phyloP scores from a whole-genome alignment of 2,888 invertebrate genomes.

The Hipparchia semele region DNA sequence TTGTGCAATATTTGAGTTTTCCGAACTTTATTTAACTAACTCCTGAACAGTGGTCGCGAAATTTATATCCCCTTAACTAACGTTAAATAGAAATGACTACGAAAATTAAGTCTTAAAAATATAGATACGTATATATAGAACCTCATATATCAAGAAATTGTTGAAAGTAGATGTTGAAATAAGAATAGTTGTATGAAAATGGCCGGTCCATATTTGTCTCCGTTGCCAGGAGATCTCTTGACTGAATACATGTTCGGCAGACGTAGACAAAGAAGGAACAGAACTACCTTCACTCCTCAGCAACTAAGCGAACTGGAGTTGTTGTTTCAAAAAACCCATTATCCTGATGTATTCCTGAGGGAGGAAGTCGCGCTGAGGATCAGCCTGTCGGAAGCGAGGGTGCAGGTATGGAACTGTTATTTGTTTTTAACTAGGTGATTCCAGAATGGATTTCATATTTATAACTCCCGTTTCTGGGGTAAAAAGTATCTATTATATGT shows the following conservation, averaged over 20 bases:
- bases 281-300: constrained; percentile 97
- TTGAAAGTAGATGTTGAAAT: background rate
- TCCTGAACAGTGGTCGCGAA: constrained; percentile 15
- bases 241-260: constrained; percentile 97
- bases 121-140: background rate
- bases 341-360: constrained; percentile 94
- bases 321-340: constrained; percentile 96
- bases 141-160: no score
- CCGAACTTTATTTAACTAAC: constrained; percentile 31
- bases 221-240: constrained; percentile 92
- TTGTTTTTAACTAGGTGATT: background rate
- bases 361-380: constrained; percentile 96
- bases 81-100: background rate
- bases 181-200: constrained; percentile 66
- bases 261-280: constrained; percentile 92
- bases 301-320: constrained; percentile 96
- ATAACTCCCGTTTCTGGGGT: no score
- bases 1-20: constrained; percentile 35
- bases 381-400: constrained; percentile 95
- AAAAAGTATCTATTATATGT: no score
- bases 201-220: constrained; percentile 94
- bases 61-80: background rate
- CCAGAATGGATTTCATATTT: background rate
- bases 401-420: constrained; percentile 85
- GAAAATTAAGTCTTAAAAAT: background rate